Percentiles rank a stretch among this genome's conserved stretches.
These are phyloP conservation scores for Fragum sueziense DNA, from an alignment of 2,888 invertebrate genomes.

Conservation along the genomic window DNA sequence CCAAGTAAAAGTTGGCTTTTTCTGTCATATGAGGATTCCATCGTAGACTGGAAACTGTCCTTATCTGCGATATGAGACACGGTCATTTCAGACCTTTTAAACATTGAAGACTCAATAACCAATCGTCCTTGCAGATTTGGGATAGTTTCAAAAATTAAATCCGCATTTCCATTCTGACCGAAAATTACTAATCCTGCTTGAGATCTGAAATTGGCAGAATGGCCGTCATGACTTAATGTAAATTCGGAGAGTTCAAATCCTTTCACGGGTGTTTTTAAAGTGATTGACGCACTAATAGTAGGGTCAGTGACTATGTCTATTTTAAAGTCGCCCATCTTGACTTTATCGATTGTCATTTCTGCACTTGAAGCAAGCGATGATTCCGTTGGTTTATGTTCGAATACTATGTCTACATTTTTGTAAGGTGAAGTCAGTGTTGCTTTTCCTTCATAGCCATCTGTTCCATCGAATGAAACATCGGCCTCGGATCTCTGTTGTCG, in stretches of 20 bases:
- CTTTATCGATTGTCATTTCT: not conserved
- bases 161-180: slow-evolving; percentile 43
- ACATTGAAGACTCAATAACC: slow-evolving; percentile 48
- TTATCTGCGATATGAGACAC: slow-evolving; percentile 20
- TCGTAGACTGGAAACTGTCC: slow-evolving; percentile 29
- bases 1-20: slow-evolving; percentile 23
- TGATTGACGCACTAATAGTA: not conserved
- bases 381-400: not conserved
- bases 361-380: not conserved
- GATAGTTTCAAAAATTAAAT: slow-evolving; percentile 43
- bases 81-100: slow-evolving; percentile 26
- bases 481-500: slow-evolving; percentile 14
- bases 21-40: slow-evolving; percentile 27
- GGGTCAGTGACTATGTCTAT: not conserved
- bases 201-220: slow-evolving; percentile 48
- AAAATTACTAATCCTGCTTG: slow-evolving; percentile 38
- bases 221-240: slow-evolving; percentile 45
- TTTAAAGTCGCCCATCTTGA: not conserved
- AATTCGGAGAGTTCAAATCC: slow-evolving; percentile 41
- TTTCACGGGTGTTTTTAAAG: slow-evolving; percentile 49
- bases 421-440: not conserved
- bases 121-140: slow-evolving; percentile 44
- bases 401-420: not conserved
- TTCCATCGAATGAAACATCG: slow-evolving; percentile 30
- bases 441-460: slow-evolving; percentile 29